Evolutionary conservation across 2,797 vertebrate species (phyloP).

Genomic region (Dermochelys coriacea): DNA sequence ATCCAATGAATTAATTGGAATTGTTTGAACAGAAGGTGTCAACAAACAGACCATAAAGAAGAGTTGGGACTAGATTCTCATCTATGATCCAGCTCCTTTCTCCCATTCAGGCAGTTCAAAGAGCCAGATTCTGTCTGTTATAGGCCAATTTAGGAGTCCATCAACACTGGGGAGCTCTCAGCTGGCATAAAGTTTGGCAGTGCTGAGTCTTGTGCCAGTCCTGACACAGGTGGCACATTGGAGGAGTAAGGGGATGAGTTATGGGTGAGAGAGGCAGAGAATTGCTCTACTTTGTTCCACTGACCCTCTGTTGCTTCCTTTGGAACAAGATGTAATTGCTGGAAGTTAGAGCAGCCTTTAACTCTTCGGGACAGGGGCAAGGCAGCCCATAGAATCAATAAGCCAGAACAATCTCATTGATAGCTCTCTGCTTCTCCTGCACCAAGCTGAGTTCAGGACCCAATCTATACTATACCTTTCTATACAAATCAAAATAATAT

Average conservation of each 20-base stretch:
- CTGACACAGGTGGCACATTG: neutral
- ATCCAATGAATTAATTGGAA: neutral
- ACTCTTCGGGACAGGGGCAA: neutral
- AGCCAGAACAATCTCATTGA: neutral
- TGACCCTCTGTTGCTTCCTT: neutral
- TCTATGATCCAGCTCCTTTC: neutral
- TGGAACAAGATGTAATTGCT: rapidly evolving
- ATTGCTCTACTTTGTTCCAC: rapidly evolving
- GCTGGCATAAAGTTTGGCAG: neutral
- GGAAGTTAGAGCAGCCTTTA: neutral
- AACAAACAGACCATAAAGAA: neutral
- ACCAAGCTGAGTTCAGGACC: neutral
- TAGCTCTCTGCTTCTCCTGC: neutral
- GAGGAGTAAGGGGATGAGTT: rapidly evolving
- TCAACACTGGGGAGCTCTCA: neutral
- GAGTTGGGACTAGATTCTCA: neutral
- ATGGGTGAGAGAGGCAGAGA: rapidly evolving
- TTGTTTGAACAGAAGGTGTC: neutral
- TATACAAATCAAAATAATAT: neutral
- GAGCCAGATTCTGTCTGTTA: neutral
- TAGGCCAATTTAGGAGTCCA: neutral
- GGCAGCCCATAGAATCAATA: neutral
- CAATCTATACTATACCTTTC: neutral
- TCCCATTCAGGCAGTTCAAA: neutral
- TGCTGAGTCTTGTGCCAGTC: neutral